phyloP scores from a whole-genome alignment of 2,888 invertebrate species.

The Sinodicranocentrus sp. region DNA sequence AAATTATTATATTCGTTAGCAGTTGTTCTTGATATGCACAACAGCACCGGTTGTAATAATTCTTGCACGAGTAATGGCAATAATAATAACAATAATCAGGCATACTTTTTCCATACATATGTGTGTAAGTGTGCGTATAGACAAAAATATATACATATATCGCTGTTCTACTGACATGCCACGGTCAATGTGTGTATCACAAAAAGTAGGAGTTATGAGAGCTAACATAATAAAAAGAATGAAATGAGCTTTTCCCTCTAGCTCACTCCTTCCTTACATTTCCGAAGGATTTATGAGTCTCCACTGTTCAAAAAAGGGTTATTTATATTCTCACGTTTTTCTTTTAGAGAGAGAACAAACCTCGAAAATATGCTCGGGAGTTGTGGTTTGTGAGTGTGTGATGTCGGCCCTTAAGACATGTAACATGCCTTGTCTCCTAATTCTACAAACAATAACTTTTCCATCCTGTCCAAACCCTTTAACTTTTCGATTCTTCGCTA shows the following conservation, averaged over 20 bases:
- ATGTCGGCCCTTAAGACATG: constrained; percentile 13
- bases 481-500: background rate
- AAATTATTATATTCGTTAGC: constrained; percentile 37
- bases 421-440: constrained; percentile 46
- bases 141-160: too few species aligned
- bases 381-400: too few species aligned
- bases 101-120: background rate
- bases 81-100: constrained; percentile 46
- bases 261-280: constrained; percentile 29
- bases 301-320: constrained; percentile 65
- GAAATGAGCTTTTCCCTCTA: constrained; percentile 52
- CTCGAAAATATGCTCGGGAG: background rate
- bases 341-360: constrained; percentile 19
- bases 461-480: constrained; percentile 53
- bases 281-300: constrained; percentile 71
- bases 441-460: constrained; percentile 67
- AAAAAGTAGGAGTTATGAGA: background rate
- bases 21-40: constrained; percentile 8
- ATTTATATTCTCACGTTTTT: constrained; percentile 72
- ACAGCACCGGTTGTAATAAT: constrained; percentile 35
- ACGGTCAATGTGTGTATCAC: background rate
- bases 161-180: too few species aligned
- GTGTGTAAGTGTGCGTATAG: background rate
- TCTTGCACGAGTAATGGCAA: constrained; percentile 37
- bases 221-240: constrained; percentile 16